A percentile compares a stretch with the other conserved stretches of the same genome.
Evolutionary conservation across 2,888 invertebrate genomes (phyloP).

Genomic region (Gordius sp.): DNA sequence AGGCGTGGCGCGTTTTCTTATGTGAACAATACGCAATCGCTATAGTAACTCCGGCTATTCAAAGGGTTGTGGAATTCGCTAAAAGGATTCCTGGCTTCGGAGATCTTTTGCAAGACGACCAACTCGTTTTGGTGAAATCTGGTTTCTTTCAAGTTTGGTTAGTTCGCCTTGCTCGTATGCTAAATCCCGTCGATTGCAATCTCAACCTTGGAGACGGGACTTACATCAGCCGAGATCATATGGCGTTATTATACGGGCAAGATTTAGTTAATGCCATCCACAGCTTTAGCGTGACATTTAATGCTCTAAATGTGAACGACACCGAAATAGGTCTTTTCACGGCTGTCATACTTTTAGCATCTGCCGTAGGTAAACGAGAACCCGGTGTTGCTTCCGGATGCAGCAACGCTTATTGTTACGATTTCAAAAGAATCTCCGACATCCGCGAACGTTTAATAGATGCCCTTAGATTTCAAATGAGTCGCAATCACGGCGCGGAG

Average conservation of each 20-base stretch:
- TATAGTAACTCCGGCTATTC: constrained; percentile 61
- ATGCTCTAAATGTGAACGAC: constrained; percentile 47
- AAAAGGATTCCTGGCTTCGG: constrained; percentile 71
- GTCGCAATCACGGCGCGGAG: constrained; percentile 37
- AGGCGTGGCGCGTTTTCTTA: background rate
- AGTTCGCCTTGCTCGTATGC: constrained; percentile 52
- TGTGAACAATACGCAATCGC: constrained; percentile 40
- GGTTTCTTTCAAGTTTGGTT: constrained; percentile 92
- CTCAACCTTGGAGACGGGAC: constrained; percentile 70
- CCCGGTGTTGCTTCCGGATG: background rate
- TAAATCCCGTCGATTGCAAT: constrained; percentile 38
- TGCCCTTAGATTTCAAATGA: constrained; percentile 47
- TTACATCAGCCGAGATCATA: constrained; percentile 49
- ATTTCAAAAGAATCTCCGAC: constrained; percentile 47
- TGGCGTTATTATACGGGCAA: constrained; percentile 56
- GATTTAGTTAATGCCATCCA: constrained; percentile 55
- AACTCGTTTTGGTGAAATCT: constrained; percentile 72
- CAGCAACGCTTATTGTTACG: constrained; percentile 40
- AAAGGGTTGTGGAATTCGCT: constrained; percentile 77
- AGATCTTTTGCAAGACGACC: constrained; percentile 70
- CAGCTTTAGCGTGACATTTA: constrained; percentile 45
- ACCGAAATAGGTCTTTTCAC: constrained; percentile 66
- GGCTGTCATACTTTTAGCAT: constrained; percentile 50
- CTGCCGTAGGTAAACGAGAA: background rate
- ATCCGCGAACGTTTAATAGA: constrained; percentile 55